A percentile compares a stretch with the other conserved stretches of the same genome.
Evolutionary conservation across 2,113 vertebrate species (phyloP).

Genomic region (Indri indri): DNA sequence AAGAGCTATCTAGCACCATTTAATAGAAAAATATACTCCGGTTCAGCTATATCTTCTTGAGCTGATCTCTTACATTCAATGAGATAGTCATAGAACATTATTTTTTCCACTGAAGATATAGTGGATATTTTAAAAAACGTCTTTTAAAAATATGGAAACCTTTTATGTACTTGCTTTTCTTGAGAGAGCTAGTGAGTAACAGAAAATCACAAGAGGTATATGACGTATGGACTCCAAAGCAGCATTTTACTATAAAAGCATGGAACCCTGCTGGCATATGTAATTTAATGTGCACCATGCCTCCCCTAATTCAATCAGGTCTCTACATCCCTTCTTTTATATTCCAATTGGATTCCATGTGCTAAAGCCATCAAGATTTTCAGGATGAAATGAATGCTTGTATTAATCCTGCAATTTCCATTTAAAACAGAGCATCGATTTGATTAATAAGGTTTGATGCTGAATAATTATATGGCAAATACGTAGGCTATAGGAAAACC

Average conservation of each 20-base stretch:
- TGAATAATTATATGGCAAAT: conserved; percentile 99
- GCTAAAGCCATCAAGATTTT: conserved; percentile 99
- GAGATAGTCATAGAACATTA: background rate
- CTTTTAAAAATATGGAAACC: conserved; percentile 62
- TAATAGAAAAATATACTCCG: background rate
- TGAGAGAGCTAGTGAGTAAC: conserved; percentile 59
- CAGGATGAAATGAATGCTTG: conserved; percentile 98
- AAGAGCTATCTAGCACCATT: background rate
- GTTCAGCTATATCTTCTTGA: background rate
- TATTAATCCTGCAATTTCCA: conserved; percentile 99
- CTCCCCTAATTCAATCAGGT: conserved; percentile 97
- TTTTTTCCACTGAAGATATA: background rate
- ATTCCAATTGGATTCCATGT: conserved; percentile 98
- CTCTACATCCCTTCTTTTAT: conserved; percentile 95
- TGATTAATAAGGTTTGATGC: conserved; percentile 99
- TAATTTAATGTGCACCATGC: conserved; percentile 92
- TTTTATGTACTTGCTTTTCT: conserved; percentile 56
- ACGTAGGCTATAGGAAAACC: conserved; percentile 94
- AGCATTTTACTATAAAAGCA: conserved; percentile 81
- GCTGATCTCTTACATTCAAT: background rate
- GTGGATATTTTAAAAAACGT: conserved; percentile 30
- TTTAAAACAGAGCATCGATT: conserved; percentile 99
- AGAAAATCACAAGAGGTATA: conserved; percentile 77
- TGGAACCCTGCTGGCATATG: conserved; percentile 90
- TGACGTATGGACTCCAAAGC: conserved; percentile 76